A percentile compares a stretch with the other conserved stretches of the same genome.
These are phyloP conservation scores for Zoanthus gigantus DNA, from an alignment of 92 coral and sea anemone species.

Conservation along the genomic window DNA sequence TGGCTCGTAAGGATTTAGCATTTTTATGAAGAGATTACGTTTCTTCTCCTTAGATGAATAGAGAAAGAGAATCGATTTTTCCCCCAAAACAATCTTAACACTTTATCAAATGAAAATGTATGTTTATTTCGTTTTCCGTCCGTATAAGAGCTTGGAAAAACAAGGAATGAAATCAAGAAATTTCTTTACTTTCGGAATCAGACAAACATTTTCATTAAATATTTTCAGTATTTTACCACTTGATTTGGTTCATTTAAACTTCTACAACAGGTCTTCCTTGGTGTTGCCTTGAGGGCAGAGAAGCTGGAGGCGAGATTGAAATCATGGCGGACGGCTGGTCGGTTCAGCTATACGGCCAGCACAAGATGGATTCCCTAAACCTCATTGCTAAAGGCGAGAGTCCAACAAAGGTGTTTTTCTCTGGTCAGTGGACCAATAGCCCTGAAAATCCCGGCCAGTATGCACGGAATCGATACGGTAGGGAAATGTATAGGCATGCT, in stretches of 20 bases:
- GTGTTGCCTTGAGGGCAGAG: slow-evolving; percentile 82
- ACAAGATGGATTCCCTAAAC: slow-evolving; percentile 76
- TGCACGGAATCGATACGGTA: slow-evolving; percentile 82
- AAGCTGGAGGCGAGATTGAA: slow-evolving; percentile 87
- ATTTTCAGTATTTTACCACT: no score
- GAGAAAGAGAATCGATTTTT: no score
- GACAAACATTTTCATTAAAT: no score
- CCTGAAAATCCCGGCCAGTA: slow-evolving; percentile 85
- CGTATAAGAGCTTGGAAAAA: no score
- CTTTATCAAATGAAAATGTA: no score
- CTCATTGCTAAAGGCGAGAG: slow-evolving; percentile 56
- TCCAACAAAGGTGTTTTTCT: slow-evolving; percentile 78
- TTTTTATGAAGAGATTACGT: no score
- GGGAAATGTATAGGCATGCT: slow-evolving; percentile 77
- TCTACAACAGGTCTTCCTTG: slow-evolving; percentile 72
- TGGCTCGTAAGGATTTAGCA: no score
- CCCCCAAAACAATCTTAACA: no score
- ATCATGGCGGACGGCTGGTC: slow-evolving; percentile 89
- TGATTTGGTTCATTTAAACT: neutral
- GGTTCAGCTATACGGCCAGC: slow-evolving; percentile 88
- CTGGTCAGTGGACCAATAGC: slow-evolving; percentile 82
- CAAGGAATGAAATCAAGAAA: no score
- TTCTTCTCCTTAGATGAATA: no score
- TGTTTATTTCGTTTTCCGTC: no score
- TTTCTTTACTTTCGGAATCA: no score